Percentiles rank a stretch among this genome's conserved stretches.
Evolutionary conservation across 1,140 invertebrate genomes (phyloP).

Genomic region (Drosophila ogumai): DNA sequence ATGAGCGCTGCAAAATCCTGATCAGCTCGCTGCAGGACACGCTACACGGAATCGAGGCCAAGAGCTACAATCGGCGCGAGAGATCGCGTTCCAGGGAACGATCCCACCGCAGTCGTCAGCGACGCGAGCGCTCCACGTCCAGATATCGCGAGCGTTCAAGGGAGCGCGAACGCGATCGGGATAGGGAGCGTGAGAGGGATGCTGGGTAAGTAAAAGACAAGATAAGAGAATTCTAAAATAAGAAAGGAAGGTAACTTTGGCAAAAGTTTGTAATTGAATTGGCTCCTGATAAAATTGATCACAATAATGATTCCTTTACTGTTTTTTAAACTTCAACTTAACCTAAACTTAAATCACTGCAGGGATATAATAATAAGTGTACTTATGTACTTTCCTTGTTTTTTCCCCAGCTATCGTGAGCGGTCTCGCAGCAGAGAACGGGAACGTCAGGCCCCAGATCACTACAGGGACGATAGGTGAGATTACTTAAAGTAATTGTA

Average conservation of each 20-base stretch:
- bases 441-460: conserved; percentile 86
- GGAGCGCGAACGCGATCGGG: conserved; percentile 89
- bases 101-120: conserved; percentile 88
- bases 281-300: too few relatives aligned
- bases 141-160: conserved; percentile 89
- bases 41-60: conserved; percentile 89
- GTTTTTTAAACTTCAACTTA: too few relatives aligned
- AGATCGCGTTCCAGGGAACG: conserved; percentile 91
- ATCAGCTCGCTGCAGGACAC: conserved; percentile 99
- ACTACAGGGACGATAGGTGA: conserved; percentile 92
- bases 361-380: neutral
- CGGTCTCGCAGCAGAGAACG: conserved; percentile 87
- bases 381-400: neutral
- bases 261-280: too few relatives aligned
- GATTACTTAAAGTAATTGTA: neutral
- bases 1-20: conserved; percentile 99
- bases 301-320: too few relatives aligned
- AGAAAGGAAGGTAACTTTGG: too few relatives aligned
- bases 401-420: conserved; percentile 85
- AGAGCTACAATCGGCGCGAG: conserved; percentile 85
- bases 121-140: conserved; percentile 92
- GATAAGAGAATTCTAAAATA: too few relatives aligned
- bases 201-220: conserved; percentile 74
- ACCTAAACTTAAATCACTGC: too few relatives aligned
- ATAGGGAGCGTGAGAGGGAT: conserved; percentile 89